phyloP scores from a whole-genome alignment of 1,140 invertebrate genomes.

The Zaprionus capensis region DNA sequence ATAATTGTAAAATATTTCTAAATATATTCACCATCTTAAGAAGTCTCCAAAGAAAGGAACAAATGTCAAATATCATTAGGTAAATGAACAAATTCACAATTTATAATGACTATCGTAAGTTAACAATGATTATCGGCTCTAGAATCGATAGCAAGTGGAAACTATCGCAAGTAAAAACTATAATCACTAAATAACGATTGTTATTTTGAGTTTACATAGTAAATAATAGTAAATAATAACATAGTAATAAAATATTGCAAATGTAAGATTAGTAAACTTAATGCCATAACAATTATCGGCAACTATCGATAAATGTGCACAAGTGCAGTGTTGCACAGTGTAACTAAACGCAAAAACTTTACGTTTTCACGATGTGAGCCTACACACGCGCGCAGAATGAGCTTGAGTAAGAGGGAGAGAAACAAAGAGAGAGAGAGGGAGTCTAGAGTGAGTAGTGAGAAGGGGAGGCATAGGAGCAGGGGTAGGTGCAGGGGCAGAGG shows the following conservation, averaged over 20 bases:
- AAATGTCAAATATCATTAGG: too few species aligned
- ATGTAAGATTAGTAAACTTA: background rate
- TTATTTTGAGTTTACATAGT: too few species aligned
- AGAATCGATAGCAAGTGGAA: background rate
- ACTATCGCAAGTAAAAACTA: background rate
- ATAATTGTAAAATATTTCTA: too few species aligned
- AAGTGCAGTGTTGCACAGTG: slow-evolving; percentile 23
- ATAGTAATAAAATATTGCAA: background rate
- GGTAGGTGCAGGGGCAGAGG: background rate
- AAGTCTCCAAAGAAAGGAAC: too few species aligned
- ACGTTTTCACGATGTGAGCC: slow-evolving; percentile 43
- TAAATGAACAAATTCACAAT: too few species aligned
- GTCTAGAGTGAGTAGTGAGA: background rate
- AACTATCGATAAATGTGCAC: background rate
- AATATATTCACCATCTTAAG: too few species aligned
- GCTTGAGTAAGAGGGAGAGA: background rate
- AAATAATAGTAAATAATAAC: too few species aligned
- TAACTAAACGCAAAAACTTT: slow-evolving; percentile 39
- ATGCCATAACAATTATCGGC: background rate
- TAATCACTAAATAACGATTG: background rate
- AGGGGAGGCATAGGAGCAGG: too few species aligned
- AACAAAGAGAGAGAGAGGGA: background rate
- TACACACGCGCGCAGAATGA: slow-evolving; percentile 25
- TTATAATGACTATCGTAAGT: too few species aligned
- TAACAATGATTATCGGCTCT: too few species aligned